Conservation (phyloP, 1,140 invertebrate genomes). For the Telenomus remus region DNA sequence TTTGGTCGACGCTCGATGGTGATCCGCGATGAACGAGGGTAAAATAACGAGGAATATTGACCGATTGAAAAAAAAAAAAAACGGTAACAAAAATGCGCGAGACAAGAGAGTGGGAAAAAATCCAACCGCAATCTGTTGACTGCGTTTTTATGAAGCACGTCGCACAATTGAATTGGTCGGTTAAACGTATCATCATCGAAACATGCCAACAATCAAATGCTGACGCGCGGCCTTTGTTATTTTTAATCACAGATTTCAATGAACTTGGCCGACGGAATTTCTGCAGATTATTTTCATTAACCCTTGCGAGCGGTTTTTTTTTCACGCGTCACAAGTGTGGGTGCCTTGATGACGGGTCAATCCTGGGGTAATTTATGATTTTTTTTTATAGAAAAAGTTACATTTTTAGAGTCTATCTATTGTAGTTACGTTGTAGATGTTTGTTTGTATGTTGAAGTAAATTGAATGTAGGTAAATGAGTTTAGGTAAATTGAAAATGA, state of each 20-base stretch:
- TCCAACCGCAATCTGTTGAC: conserved; percentile 44
- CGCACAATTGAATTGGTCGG: conserved; percentile 45
- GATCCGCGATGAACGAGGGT: conserved; percentile 58
- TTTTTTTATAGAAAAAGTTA: too few species aligned
- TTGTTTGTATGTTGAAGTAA: too few species aligned
- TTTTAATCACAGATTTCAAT: conserved; percentile 48
- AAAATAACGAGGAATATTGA: conserved; percentile 58
- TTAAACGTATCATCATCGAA: conserved; percentile 49
- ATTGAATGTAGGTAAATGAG: too few species aligned
- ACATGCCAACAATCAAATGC: conserved; percentile 43
- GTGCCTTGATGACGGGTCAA: too few species aligned
- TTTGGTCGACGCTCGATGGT: conserved; percentile 65
- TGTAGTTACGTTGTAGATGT: too few species aligned
- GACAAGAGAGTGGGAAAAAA: conserved; percentile 12
- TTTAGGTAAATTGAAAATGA: too few species aligned
- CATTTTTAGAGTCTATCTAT: too few species aligned
- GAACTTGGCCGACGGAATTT: conserved; percentile 33
- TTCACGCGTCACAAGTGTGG: background rate
- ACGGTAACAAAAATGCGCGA: conserved; percentile 31
- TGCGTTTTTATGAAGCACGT: conserved; percentile 37
- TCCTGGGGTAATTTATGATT: too few species aligned
- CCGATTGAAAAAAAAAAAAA: conserved; percentile 52
- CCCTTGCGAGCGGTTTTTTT: conserved; percentile 4
- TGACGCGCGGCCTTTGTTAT: conserved; percentile 42
- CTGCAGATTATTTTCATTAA: conserved; percentile 27